Base-by-base conservation (phyloP, 2,113 vertebrate species). In the Mixornis gularis region DNA sequence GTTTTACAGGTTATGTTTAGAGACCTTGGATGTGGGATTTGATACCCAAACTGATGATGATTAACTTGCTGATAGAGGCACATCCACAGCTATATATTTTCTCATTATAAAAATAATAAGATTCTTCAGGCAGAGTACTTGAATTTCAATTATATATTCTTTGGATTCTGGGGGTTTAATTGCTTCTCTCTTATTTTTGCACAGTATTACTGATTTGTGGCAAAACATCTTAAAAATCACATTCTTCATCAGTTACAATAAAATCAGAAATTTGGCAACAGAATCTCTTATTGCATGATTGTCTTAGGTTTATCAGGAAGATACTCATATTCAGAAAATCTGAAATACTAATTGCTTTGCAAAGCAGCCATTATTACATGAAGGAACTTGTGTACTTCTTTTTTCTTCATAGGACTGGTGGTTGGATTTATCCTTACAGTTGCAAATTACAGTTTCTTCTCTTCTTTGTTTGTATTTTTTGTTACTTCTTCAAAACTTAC, bases 361-460 rank as follows among this genome's bases (percentile, higher is more conserved):
- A 85, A 41, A 86, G n/a, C 27, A 48, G 43, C 7, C 6, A 22
- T 56, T 93, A 34, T 59, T 82, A n/a, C 26, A 4, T 65, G 43
- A 24, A 92, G 34, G 70, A 94, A 85, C 53, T 86, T 88, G 60
- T 27, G 10, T 69, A 11, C n/a, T 43, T 88, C 15, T 87, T 51
- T 94, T 51, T 95, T 44, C 76, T 56, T 96, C 52, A 5, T 95
- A 99, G 99, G 98, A 17, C 91, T 99, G 30, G 97, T 99, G 84
- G 98, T 99, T 68, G 99, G 99, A 56, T 99, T 99, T 91, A 98
- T 99, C 95, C 95, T 99, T 91, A 98, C 98, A 27, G 97, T 99
- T 96, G 98, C 99, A 92, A 99, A 99, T 98, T 98, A 97, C 88
- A 99, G 99, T 97, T 99, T 99, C 97, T 99, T 99, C 97, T 97